Conservation (phyloP, 2,888 invertebrate genomes). For the Chirona hameri region DNA sequence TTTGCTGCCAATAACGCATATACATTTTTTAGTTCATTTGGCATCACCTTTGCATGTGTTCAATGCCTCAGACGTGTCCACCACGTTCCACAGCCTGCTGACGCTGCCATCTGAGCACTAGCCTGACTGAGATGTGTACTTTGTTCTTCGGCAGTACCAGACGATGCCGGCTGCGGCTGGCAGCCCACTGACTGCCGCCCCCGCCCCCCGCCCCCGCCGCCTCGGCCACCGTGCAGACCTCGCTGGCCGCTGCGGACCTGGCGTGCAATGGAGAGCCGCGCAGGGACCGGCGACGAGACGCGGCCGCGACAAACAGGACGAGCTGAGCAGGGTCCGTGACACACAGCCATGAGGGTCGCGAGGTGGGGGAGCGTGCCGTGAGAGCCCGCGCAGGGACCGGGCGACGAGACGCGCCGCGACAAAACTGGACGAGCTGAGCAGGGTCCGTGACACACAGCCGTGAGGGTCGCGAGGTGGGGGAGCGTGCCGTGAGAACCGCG, state of each 20-base stretch:
- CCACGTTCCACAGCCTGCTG: no score
- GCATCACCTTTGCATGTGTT: no score
- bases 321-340: conserved; percentile 70
- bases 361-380: conserved; percentile 49
- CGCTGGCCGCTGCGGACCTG: conserved; percentile 43
- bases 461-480: no score
- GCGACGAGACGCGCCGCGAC: conserved; percentile 86
- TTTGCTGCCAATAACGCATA: no score
- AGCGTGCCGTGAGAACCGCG: conserved; percentile 78
- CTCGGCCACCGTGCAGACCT: conserved; percentile 42
- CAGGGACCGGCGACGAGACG: conserved; percentile 84
- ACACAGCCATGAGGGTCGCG: no score
- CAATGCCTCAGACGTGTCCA: no score
- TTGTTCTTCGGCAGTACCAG: conserved; percentile 9
- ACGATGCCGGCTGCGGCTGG: conserved; percentile 30
- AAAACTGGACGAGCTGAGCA: conserved; percentile 92
- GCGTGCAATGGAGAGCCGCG: conserved; percentile 83
- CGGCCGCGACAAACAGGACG: conserved; percentile 94
- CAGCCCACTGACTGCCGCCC: conserved; percentile 30
- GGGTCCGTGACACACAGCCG: conserved; percentile 52
- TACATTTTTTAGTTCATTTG: no score
- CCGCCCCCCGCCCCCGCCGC: background rate
- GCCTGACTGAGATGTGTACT: conserved; percentile 12
- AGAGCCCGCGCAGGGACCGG: conserved; percentile 85
- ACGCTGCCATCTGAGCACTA: background rate